Conservation (phyloP, 2,888 invertebrate genomes). For the Caenorhabditis virilis region DNA sequence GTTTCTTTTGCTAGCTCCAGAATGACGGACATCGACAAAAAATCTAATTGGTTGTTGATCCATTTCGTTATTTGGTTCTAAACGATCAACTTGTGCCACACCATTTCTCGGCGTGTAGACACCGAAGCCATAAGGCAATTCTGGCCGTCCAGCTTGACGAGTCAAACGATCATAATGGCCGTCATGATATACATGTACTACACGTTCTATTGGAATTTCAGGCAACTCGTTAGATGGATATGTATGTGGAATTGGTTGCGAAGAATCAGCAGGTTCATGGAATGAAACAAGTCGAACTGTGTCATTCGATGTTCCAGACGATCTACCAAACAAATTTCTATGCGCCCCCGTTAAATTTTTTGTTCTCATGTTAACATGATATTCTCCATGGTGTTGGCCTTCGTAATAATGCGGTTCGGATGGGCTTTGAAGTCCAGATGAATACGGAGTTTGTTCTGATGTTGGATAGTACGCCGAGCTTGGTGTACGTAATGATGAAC, state of each 20-base stretch:
- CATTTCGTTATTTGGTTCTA: conserved; percentile 39
- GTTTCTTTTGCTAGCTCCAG: conserved; percentile 32
- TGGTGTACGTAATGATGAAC: conserved; percentile 42
- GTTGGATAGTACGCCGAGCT: conserved; percentile 35
- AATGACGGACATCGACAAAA: conserved; percentile 51
- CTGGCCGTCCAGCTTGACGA: conserved; percentile 10
- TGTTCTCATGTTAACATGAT: conserved; percentile 30
- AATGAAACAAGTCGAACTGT: conserved; percentile 34
- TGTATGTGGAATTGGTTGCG: conserved; percentile 16
- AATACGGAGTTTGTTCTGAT: conserved; percentile 14
- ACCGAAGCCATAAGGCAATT: conserved; percentile 32
- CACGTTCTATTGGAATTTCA: conserved; percentile 35
- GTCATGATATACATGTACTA: conserved; percentile 38
- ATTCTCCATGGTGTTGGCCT: conserved; percentile 26
- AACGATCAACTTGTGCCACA: conserved; percentile 27
- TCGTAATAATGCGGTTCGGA: conserved; percentile 18
- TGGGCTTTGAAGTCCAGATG: conserved; percentile 17
- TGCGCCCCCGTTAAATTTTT: conserved; percentile 22
- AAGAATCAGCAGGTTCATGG: conserved; percentile 34
- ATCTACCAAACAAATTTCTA: conserved; percentile 41
- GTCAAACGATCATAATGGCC: conserved; percentile 39
- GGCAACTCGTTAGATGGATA: conserved; percentile 34
- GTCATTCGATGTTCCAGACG: conserved; percentile 21
- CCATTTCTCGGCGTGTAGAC: conserved; percentile 37
- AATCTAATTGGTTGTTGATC: conserved; percentile 51